Evolutionary conservation across 2,797 vertebrate genomes (phyloP), one percentile per base, ranked within the genome.

Genomic region (Gobio occitaniae): DNA sequence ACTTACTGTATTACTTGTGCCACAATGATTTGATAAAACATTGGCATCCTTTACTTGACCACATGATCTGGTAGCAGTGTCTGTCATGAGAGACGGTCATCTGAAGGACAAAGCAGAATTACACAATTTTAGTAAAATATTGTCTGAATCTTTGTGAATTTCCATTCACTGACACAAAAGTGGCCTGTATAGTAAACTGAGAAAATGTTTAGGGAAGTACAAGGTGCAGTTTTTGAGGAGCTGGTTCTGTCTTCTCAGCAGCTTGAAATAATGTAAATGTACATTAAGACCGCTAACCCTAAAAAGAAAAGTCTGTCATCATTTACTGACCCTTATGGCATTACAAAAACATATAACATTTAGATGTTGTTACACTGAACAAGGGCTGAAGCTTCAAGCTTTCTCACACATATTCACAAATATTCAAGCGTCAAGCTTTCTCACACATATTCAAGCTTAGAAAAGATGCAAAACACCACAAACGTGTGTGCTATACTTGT

Each of bases 1-100:
- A 69, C 32, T 69, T 25, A 29, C 59, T 48, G 21, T 47, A 32
- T 15, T 48, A 29, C 17, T 63, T 50, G 44, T 13, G 2, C 25
- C 16, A 80, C 17, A 36, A 32, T 81, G 36, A 17, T 69, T 70
- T 70, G 21, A 81, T 69, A 70, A 80, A 68, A 41, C 32, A 70
- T 2, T 56, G 32, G 50, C 36, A 69, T 29, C 48, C 48, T 68
- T 78, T 63, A 29, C n/a, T 25, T 80, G 48, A 41, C 63, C 78
- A 69, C 36, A 44, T 50, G 56, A 65, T 66, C 25, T 25, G 17
- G 41, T 13, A 19, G n/a, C 15, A 1, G 6, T 25, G 38, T 32
- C 29, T 48, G 61, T 32, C 25, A 66, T 36, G 25, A 78, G 54
- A 65, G 17, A 65, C 8, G 13, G 21, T 47, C 13, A 16, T 61